Percentiles rank a stretch among this genome's conserved stretches.
phyloP scores from a whole-genome alignment of 2,113 vertebrate species.

The Rhinichthys klamathensis region DNA sequence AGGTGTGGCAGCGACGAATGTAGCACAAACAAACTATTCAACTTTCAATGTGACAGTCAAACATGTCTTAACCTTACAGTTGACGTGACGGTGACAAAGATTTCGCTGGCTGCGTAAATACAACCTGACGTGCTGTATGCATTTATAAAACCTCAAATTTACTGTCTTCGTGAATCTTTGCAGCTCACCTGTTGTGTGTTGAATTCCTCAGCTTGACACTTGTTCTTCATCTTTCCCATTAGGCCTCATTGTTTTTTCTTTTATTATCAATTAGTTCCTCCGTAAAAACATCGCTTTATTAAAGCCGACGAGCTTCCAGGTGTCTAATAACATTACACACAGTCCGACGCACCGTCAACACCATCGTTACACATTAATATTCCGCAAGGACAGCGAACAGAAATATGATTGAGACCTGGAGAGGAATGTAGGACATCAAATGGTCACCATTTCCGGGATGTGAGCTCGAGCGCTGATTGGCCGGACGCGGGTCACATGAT shows the following conservation, averaged over 20 bases:
- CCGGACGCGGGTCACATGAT: neutral
- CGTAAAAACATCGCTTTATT: neutral
- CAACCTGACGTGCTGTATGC: neutral
- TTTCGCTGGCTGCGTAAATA: neutral
- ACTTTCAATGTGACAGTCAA: neutral
- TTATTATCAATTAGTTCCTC: neutral
- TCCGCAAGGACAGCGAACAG: constrained; percentile 17
- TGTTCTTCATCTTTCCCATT: constrained; percentile 5
- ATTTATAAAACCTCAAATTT: neutral
- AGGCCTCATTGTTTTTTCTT: constrained; percentile 48
- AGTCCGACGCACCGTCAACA: neutral
- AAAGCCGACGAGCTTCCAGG: neutral
- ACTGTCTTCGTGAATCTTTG: neutral
- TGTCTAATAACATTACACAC: neutral
- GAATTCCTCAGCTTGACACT: constrained; percentile 44
- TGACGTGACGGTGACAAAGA: neutral
- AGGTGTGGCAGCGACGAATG: neutral
- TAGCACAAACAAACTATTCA: neutral
- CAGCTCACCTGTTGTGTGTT: constrained; percentile 43
- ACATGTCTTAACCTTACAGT: neutral
- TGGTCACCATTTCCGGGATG: constrained; percentile 22
- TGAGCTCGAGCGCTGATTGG: constrained; percentile 13
- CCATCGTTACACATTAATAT: constrained; percentile 26
- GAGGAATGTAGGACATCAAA: constrained; percentile 6
- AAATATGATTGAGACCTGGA: constrained; percentile 24